Percentiles rank a stretch among this genome's conserved stretches.
Conservation (phyloP, 2,113 vertebrate species). For the Poeciliopsis occidentalis region DNA sequence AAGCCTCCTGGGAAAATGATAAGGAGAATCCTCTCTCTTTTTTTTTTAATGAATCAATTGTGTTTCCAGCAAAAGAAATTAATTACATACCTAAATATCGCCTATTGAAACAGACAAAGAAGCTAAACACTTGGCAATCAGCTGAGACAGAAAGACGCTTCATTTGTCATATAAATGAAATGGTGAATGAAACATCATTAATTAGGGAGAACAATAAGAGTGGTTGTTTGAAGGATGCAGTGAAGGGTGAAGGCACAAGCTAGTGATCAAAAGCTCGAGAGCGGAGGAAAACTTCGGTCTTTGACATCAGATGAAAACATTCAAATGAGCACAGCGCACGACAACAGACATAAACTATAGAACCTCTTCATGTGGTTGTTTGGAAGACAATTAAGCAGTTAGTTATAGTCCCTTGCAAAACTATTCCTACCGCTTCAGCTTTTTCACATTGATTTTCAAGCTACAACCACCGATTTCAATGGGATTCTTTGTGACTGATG, state of each 20-base stretch:
- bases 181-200: constrained; percentile 69
- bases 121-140: constrained; percentile 77
- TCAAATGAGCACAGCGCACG: constrained; percentile 17
- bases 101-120: constrained; percentile 77
- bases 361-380: constrained; percentile 6
- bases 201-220: constrained; percentile 70
- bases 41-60: too few species aligned
- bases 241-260: constrained; percentile 56
- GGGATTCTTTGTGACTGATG: too few species aligned
- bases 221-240: constrained; percentile 59
- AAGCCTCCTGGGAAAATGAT: too few species aligned
- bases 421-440: not conserved
- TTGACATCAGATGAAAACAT: constrained; percentile 36
- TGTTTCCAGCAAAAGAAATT: constrained; percentile 79
- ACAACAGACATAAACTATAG: constrained; percentile 5
- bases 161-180: constrained; percentile 73
- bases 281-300: constrained; percentile 44
- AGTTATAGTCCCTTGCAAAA: not conserved
- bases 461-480: not conserved
- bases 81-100: constrained; percentile 81
- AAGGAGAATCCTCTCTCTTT: too few species aligned
- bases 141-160: constrained; percentile 68
- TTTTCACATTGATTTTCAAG: not conserved
- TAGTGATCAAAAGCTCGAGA: constrained; percentile 53
- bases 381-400: constrained; percentile 1